Evolutionary conservation across 2,113 vertebrate species (phyloP).

Genomic region (Phalacrocorax brasilianus): DNA sequence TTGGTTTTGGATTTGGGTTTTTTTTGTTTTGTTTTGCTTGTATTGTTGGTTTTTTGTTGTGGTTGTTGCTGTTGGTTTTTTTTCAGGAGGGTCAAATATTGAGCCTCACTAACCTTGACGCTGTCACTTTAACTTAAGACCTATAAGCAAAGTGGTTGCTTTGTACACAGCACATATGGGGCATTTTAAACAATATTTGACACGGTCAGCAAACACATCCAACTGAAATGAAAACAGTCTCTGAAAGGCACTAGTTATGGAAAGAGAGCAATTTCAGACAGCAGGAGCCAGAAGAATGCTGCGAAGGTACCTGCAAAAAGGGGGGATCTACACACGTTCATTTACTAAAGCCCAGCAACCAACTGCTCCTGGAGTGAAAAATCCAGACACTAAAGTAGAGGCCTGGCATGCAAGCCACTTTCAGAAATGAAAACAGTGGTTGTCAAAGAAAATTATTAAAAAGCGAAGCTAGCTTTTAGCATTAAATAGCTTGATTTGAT

Average conservation of each 20-base stretch:
- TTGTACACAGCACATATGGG: background rate
- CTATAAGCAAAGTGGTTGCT: background rate
- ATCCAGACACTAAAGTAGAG: background rate
- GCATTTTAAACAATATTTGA: slow-evolving; percentile 4
- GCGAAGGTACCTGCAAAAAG: background rate
- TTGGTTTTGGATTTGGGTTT: too few relatives aligned
- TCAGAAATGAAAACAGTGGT: background rate
- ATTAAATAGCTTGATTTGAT: background rate
- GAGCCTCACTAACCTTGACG: background rate
- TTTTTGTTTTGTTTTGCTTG: too few relatives aligned
- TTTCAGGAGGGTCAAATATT: background rate
- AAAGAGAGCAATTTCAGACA: background rate
- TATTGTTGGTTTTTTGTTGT: background rate
- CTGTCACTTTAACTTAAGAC: background rate
- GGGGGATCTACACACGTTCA: background rate
- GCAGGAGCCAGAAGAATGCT: background rate
- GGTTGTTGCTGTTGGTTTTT: background rate
- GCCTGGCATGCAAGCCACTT: background rate
- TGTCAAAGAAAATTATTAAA: background rate
- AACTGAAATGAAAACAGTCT: background rate
- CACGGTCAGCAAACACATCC: background rate
- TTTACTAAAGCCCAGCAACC: background rate
- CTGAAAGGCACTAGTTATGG: background rate
- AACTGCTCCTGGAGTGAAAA: background rate
- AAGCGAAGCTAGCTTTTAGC: background rate